Conservation (phyloP, 2,797 vertebrate species). For the Falco peregrinus region DNA sequence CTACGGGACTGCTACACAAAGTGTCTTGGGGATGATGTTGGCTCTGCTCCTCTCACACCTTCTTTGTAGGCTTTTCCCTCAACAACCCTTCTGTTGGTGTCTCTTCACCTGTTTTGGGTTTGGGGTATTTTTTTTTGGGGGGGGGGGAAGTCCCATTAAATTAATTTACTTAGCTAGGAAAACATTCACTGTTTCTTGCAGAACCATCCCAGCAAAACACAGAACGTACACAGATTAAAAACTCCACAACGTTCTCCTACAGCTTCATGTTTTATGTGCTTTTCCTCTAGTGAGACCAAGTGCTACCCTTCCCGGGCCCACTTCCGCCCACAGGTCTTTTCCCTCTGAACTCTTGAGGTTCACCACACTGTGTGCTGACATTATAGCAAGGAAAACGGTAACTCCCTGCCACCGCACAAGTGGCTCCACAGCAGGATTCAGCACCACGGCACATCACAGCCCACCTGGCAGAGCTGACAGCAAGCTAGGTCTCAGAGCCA, state of each 20-base stretch:
- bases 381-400: not conserved
- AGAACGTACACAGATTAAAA: not conserved
- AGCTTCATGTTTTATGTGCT: not conserved
- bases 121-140: no score
- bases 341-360: not conserved
- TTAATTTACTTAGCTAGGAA: not conserved
- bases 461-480: not conserved
- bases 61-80: not conserved
- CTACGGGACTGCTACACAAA: not conserved
- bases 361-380: no score
- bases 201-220: not conserved
- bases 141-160: not conserved
- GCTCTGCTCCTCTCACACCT: not conserved
- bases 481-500: not conserved
- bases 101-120: not conserved
- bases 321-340: not conserved
- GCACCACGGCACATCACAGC: not conserved
- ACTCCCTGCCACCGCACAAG: not conserved
- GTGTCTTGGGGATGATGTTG: not conserved
- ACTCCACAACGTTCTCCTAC: no score
- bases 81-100: not conserved
- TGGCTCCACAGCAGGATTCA: not conserved
- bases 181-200: not conserved
- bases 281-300: not conserved
- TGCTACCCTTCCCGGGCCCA: no score